phyloP scores from a whole-genome alignment of 2,888 invertebrate genomes.

The Andrena flavipes region DNA sequence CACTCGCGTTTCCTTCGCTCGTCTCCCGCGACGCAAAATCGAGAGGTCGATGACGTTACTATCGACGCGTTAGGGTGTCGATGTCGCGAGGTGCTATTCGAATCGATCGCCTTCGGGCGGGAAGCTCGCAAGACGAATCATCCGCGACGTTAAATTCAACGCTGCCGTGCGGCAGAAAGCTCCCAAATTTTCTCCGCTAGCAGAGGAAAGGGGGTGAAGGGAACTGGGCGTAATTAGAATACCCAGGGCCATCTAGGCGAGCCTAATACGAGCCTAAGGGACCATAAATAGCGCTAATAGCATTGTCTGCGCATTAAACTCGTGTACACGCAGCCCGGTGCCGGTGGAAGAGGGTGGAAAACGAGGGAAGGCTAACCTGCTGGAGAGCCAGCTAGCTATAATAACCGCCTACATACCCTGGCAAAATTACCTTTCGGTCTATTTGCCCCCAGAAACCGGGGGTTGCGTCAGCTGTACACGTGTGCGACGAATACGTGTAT shows the following conservation, averaged over 20 bases:
- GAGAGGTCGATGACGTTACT: conserved; percentile 36
- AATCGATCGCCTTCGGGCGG: conserved; percentile 12
- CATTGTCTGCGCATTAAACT: conserved; percentile 58
- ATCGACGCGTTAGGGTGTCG: conserved; percentile 16
- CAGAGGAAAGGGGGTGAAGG: not conserved
- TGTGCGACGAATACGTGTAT: conserved; percentile 62
- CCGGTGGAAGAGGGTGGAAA: conserved; percentile 24
- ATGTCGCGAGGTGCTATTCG: conserved; percentile 12
- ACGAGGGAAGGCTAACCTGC: conserved; percentile 38
- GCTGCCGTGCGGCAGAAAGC: not conserved
- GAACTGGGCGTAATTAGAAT: conserved; percentile 41
- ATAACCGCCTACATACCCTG: conserved; percentile 73
- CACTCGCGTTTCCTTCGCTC: not conserved
- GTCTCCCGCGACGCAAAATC: not conserved
- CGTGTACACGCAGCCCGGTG: conserved; percentile 52
- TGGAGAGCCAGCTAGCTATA: conserved; percentile 61
- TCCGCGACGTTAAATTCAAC: conserved; percentile 11
- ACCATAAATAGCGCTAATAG: conserved; percentile 60
- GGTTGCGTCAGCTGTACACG: conserved; percentile 72
- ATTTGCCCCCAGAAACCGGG: conserved; percentile 70
- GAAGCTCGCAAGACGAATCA: conserved; percentile 10
- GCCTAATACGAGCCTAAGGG: conserved; percentile 53
- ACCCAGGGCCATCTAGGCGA: conserved; percentile 32
- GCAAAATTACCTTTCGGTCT: conserved; percentile 74
- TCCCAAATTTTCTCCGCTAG: not conserved